Conservation (phyloP, 2,797 vertebrate genomes). For the Gouania willdenowi region DNA sequence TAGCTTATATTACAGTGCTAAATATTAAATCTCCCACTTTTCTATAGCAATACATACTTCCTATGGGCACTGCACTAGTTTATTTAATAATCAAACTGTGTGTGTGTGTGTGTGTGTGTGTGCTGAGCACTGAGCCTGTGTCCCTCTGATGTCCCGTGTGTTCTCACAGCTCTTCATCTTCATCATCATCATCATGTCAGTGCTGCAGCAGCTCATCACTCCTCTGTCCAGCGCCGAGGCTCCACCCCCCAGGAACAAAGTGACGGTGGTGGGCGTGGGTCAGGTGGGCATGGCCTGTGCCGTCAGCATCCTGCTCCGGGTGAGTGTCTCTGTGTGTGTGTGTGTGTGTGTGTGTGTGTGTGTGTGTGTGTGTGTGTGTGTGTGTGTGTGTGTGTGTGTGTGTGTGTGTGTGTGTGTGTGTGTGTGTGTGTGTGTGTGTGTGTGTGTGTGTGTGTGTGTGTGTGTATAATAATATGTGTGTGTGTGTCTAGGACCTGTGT, state of each 20-base stretch:
- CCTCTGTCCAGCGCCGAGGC: slow-evolving; percentile 51
- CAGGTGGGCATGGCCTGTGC: slow-evolving; percentile 84
- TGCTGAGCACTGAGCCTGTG: too few species aligned
- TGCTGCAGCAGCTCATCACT: slow-evolving; percentile 84
- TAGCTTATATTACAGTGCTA: too few species aligned
- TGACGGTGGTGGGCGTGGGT: slow-evolving; percentile 79
- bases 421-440: slow-evolving; percentile 57
- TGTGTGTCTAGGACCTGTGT: slow-evolving; percentile 77
- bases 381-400: slow-evolving; percentile 56
- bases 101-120: too few species aligned
- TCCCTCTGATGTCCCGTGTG: too few species aligned
- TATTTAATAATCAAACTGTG: too few species aligned
- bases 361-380: slow-evolving; percentile 2
- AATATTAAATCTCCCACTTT: too few species aligned
- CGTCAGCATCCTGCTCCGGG: slow-evolving; percentile 75
- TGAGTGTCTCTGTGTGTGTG: slow-evolving; percentile 49
- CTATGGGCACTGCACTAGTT: too few species aligned
- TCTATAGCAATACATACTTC: too few species aligned
- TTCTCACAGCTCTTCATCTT: too few species aligned
- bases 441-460: slow-evolving; percentile 34
- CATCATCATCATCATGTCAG: too few species aligned
- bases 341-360: too few species aligned
- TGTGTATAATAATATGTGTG: too few species aligned
- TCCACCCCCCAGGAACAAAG: slow-evolving; percentile 71
- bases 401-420: slow-evolving; percentile 66